Base-by-base conservation (phyloP, 1,140 invertebrate genomes). In the Drosophila pallidifrons region DNA sequence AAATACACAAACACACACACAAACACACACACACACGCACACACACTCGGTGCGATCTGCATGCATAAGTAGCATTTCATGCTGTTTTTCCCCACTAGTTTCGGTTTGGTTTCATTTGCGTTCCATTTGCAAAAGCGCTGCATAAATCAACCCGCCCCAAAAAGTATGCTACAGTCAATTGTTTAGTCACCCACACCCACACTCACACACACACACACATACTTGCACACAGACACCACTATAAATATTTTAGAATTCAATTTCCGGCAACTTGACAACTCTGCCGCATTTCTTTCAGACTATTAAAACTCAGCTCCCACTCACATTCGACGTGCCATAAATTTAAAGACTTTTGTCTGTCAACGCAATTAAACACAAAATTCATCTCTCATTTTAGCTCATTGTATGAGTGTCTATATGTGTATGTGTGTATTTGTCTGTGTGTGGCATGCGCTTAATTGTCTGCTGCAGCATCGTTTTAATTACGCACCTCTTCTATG, bases 171-270 rank as follows among this genome's bases (percentile, higher is more conserved):
- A 75, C 51, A 61, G 61, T 75, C 60, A 55, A 68, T 68, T 60
- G 72, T 68, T 63, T 63, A 45, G 54, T 28, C 57, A 41, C 1
- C 54, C 59, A 30, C 47, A 41, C 51, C 49, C 58, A 57, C 47
- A 41, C 51, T 45, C 58, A 57, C 46, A 43, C 57, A 30, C 10
- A 20, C 1, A n/a, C 35, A 15, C 32, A 28, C 13, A 25, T 35
- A 20, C 10, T 41, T 47, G 46, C 3, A 32, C 20, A 10, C 32
- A n/a, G 41, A 7, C 13, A 25, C 10, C 51, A 60, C 49, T 64
- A 83, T 86, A 79, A 88, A 86, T 86, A 86, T 86, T 86, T 86
- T 86, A 86, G 83, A 82, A 87, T 86, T 86, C 82, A 86, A 86
- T 86, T 86, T 86, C 82, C 82, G 82, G 72, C 66, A 69, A 63